Conservation (phyloP, 1,140 invertebrate species). For the Prorops nasuta region DNA sequence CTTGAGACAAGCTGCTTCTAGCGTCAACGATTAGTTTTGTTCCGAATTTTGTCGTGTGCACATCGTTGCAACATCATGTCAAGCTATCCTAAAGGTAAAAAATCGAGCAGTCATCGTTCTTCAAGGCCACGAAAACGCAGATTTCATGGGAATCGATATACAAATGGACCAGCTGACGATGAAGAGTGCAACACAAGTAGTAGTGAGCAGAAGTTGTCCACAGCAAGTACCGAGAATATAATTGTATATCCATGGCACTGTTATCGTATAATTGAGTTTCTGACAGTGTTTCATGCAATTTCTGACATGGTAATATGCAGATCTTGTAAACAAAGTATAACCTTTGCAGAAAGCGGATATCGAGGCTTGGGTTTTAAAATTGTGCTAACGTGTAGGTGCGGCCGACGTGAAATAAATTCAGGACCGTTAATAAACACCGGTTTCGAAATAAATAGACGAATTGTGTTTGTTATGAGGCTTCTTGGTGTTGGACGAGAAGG, state of each 20-base stretch:
- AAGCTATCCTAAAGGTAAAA: conserved; percentile 5
- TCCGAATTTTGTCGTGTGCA: background rate
- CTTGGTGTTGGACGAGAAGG: conserved; percentile 4
- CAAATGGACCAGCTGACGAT: conserved; percentile 5
- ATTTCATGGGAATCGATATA: conserved; percentile 11
- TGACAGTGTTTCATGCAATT: conserved; percentile 12
- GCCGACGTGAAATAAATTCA: conserved; percentile 15
- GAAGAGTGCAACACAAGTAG: conserved; percentile 1
- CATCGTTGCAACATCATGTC: conserved; percentile 7
- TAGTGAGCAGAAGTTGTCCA: conserved; percentile 11
- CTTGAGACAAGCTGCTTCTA: background rate
- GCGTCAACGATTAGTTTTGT: background rate
- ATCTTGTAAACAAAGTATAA: conserved; percentile 13
- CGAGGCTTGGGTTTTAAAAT: conserved; percentile 20
- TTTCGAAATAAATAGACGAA: conserved; percentile 21
- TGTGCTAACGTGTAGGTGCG: conserved; percentile 15
- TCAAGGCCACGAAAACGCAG: conserved; percentile 4
- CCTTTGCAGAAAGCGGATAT: conserved; percentile 14
- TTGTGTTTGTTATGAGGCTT: conserved; percentile 23
- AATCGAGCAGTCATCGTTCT: conserved; percentile 1
- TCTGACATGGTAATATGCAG: conserved; percentile 19
- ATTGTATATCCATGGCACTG: conserved; percentile 13
- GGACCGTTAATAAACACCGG: conserved; percentile 18
- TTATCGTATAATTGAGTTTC: conserved; percentile 20
- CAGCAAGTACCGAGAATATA: conserved; percentile 9